Percentiles rank a stretch among this genome's conserved stretches.
These are phyloP conservation scores for Acleris cristana DNA, from an alignment of 2,888 invertebrate species.

Conservation along the genomic window DNA sequence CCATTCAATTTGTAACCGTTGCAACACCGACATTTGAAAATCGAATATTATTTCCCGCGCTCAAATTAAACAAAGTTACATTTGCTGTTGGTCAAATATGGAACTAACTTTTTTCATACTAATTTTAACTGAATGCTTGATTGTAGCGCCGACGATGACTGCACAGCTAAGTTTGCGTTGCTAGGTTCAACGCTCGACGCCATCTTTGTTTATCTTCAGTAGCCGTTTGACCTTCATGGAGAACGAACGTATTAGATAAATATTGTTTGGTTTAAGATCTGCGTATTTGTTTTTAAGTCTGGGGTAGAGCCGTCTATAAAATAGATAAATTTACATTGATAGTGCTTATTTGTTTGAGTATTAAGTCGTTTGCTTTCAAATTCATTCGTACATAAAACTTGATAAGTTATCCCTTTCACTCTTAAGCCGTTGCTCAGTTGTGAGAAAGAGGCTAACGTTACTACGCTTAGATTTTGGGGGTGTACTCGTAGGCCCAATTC, in stretches of 20 bases:
- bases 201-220: conserved; percentile 33
- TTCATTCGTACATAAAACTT: too few relatives aligned
- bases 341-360: neutral
- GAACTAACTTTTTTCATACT: neutral
- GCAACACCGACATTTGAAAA: conserved; percentile 20
- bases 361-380: too few relatives aligned
- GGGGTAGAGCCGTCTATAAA: neutral
- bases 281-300: neutral
- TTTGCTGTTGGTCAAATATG: neutral
- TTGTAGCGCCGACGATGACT: neutral
- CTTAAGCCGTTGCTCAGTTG: too few relatives aligned
- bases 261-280: conserved; percentile 13
- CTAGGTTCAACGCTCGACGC: conserved; percentile 30
- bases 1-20: neutral
- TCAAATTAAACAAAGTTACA: conserved; percentile 9
- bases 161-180: conserved; percentile 1
- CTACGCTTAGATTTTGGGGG: too few relatives aligned
- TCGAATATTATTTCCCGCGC: conserved; percentile 23
- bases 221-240: conserved; percentile 26
- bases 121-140: neutral
- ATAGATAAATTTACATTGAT: neutral
- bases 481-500: too few relatives aligned
- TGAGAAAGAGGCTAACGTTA: too few relatives aligned
- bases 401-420: too few relatives aligned
- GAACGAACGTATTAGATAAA: conserved; percentile 17